Evolutionary conservation across 2,888 invertebrate species (phyloP).

Genomic region (Tenthredo notha): DNA sequence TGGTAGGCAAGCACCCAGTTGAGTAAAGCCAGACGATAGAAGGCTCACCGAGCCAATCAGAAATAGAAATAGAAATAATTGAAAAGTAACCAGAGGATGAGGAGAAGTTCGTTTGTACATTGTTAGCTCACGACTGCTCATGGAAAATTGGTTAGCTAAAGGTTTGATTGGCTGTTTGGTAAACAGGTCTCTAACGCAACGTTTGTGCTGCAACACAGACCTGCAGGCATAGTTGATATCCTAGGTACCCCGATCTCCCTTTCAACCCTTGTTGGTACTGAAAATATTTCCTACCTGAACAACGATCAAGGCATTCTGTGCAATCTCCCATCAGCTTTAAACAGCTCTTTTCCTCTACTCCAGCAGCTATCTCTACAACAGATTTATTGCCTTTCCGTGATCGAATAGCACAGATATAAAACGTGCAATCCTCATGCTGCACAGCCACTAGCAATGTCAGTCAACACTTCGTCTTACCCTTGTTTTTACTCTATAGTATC

Average conservation of each 20-base stretch:
- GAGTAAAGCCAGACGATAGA: background rate
- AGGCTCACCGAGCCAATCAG: background rate
- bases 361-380: background rate
- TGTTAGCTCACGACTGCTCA: slow-evolving; percentile 66
- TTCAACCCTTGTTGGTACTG: slow-evolving; percentile 56
- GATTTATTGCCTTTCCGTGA: slow-evolving; percentile 34
- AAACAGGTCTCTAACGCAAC: slow-evolving; percentile 61
- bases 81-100: slow-evolving; percentile 37
- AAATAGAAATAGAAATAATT: slow-evolving; percentile 46
- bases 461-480: background rate
- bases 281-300: slow-evolving; percentile 56
- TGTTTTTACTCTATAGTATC: background rate
- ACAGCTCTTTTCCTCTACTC: background rate
- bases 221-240: slow-evolving; percentile 60
- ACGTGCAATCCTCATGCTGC: slow-evolving; percentile 18
- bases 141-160: slow-evolving; percentile 68
- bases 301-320: background rate
- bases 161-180: slow-evolving; percentile 70
- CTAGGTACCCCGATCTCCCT: slow-evolving; percentile 57
- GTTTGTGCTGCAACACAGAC: slow-evolving; percentile 62
- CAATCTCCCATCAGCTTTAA: slow-evolving; percentile 37
- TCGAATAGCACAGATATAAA: slow-evolving; percentile 36
- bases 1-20: background rate
- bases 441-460: background rate
- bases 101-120: slow-evolving; percentile 59